Evolutionary conservation across 2,888 invertebrate species (phyloP).

Genomic region (Drosophila borborema): DNA sequence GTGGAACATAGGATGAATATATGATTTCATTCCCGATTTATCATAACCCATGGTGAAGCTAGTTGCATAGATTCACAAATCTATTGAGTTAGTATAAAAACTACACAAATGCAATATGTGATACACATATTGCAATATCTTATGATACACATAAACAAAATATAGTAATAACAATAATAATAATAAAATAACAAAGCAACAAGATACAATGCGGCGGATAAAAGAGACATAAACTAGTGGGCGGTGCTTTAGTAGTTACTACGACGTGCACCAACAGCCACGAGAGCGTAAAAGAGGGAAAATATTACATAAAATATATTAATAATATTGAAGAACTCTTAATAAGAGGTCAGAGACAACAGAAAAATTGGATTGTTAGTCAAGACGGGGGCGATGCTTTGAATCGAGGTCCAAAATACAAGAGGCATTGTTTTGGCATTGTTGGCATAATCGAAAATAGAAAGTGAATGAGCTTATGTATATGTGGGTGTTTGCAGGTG

Average conservation of each 20-base stretch:
- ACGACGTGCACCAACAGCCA: conserved; percentile 3
- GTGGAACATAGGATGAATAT: too few species aligned
- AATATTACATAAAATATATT: conserved; percentile 18
- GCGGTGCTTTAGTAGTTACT: conserved; percentile 11
- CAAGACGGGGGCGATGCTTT: conserved; percentile 22
- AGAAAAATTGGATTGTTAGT: conserved; percentile 1
- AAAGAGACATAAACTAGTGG: conserved; percentile 23
- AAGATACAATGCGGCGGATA: not conserved
- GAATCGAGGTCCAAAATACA: conserved; percentile 25
- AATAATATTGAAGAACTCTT: conserved; percentile 65
- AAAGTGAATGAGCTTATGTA: conserved; percentile 57
- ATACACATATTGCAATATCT: conserved; percentile 1
- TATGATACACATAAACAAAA: conserved; percentile 1
- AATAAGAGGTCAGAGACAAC: conserved; percentile 46
- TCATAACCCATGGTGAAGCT: too few species aligned
- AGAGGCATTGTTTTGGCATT: conserved; percentile 50
- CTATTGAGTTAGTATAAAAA: not conserved
- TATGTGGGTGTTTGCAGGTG: not conserved
- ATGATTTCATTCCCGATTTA: too few species aligned
- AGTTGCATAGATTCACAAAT: not conserved
- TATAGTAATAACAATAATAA: too few species aligned
- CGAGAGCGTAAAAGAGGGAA: conserved; percentile 13
- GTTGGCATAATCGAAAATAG: conserved; percentile 72
- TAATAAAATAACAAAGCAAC: conserved; percentile 8
- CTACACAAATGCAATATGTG: not conserved